Evolutionary conservation across 2,888 invertebrate genomes (phyloP).

Genomic region (Hirtodrosophila trivittata): DNA sequence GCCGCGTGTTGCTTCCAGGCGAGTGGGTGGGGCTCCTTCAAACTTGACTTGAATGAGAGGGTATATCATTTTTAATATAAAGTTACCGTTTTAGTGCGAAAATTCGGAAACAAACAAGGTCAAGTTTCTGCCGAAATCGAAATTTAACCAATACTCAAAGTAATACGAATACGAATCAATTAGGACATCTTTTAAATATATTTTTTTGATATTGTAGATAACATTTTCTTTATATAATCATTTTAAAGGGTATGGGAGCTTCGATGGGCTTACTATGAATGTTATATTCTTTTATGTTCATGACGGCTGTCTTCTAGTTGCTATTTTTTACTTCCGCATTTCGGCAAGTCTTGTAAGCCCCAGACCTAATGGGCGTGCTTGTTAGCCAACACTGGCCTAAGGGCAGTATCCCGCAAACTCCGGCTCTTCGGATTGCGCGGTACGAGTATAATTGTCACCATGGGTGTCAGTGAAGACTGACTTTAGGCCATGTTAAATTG

Average conservation of each 20-base stretch:
- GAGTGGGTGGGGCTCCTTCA: conserved; percentile 7
- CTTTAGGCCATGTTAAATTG: conserved; percentile 57
- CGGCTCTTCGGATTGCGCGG: conserved; percentile 35
- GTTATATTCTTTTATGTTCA: too few relatives aligned
- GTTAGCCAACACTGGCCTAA: conserved; percentile 46
- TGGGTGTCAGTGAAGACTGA: conserved; percentile 66
- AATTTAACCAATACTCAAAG: too few relatives aligned
- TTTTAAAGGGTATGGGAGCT: too few relatives aligned
- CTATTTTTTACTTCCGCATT: conserved; percentile 17
- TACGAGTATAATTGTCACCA: conserved; percentile 78
- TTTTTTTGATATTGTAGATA: too few relatives aligned
- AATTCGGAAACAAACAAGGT: too few relatives aligned
- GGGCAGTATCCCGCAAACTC: conserved; percentile 42
- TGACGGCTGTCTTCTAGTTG: conserved; percentile 4
- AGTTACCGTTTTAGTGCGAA: background rate
- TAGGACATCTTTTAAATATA: too few relatives aligned
- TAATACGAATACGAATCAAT: too few relatives aligned
- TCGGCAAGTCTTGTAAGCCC: conserved; percentile 19
- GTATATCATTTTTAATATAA: background rate
- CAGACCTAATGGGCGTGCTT: conserved; percentile 50
- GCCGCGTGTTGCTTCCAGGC: conserved; percentile 52
- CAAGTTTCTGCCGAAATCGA: too few relatives aligned
- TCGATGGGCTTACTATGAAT: too few relatives aligned
- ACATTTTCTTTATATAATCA: too few relatives aligned
- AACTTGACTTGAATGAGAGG: background rate